A percentile compares a stretch with the other conserved stretches of the same genome.
These are phyloP conservation scores for Maniola hyperantus DNA, from an alignment of 2,888 invertebrate genomes.

Conservation along the genomic window DNA sequence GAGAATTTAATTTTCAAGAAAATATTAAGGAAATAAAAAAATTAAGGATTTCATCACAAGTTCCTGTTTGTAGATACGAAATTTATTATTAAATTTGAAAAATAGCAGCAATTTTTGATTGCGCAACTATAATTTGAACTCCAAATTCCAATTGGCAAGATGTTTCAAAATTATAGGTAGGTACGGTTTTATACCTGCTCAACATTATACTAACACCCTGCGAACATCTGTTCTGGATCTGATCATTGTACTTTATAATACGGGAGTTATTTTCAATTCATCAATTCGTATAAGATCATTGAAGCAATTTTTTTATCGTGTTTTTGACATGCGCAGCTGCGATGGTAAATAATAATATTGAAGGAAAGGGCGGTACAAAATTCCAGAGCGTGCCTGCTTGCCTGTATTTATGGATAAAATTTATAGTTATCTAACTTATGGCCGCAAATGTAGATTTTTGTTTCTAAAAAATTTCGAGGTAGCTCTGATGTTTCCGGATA, in stretches of 20 bases:
- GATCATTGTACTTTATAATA: slow-evolving; percentile 54
- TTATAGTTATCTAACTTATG: not conserved
- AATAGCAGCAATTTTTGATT: not conserved
- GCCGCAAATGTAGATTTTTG: not conserved
- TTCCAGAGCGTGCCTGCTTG: slow-evolving; percentile 23
- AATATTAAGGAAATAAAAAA: not conserved
- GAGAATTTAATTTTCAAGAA: too few relatives aligned
- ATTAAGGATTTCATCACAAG: too few relatives aligned
- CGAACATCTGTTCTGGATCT: slow-evolving; percentile 67
- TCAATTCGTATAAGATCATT: slow-evolving; percentile 47
- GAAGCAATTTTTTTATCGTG: slow-evolving; percentile 41
- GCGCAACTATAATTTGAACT: not conserved
- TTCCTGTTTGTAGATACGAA: too few relatives aligned
- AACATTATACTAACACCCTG: slow-evolving; percentile 56
- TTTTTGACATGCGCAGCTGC: slow-evolving; percentile 42
- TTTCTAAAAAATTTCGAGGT: too few relatives aligned
- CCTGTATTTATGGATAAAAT: slow-evolving; percentile 2
- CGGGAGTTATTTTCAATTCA: slow-evolving; percentile 51
- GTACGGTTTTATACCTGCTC: slow-evolving; percentile 61
- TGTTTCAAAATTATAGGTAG: slow-evolving; percentile 51
- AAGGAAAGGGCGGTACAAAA: slow-evolving; percentile 29
- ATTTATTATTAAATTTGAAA: too few relatives aligned
- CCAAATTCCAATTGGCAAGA: slow-evolving; percentile 27
- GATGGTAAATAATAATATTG: slow-evolving; percentile 36
- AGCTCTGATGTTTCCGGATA: too few relatives aligned